phyloP scores from a whole-genome alignment of 2,797 vertebrate genomes.

The Hemitrygon akajei region DNA sequence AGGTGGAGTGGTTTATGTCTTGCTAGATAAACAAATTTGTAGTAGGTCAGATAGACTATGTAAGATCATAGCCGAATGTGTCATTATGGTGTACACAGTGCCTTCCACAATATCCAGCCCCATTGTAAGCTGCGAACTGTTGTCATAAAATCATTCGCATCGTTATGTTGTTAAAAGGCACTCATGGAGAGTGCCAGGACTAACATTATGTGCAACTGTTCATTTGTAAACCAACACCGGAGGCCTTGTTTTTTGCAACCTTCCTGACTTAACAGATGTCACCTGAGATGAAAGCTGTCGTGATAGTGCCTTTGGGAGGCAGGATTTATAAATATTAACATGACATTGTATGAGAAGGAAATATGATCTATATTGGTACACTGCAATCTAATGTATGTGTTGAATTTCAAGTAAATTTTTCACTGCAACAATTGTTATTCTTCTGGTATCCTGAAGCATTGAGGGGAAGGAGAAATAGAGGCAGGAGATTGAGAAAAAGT shows the following conservation, averaged over 20 bases:
- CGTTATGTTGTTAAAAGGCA: slow-evolving; percentile 10
- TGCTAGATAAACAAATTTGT: background rate
- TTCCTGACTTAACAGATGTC: background rate
- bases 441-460: background rate
- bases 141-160: background rate
- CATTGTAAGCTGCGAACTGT: background rate
- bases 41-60: background rate
- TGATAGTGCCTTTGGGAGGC: slow-evolving; percentile 13
- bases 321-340: slow-evolving; percentile 10
- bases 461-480: background rate
- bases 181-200: background rate
- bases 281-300: slow-evolving; percentile 7
- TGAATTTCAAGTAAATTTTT: background rate
- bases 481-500: background rate
- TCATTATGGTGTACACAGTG: background rate
- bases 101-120: background rate
- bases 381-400: background rate
- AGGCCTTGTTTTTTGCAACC: slow-evolving; percentile 17
- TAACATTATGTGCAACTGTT: background rate
- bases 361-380: background rate
- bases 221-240: background rate
- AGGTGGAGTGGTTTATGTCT: background rate
- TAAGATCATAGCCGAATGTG: background rate
- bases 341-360: background rate
- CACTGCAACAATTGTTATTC: background rate